A percentile compares a stretch with the other conserved stretches of the same genome.
Evolutionary conservation across 1,140 invertebrate genomes (phyloP).

Genomic region (Andrena cerasifolii): DNA sequence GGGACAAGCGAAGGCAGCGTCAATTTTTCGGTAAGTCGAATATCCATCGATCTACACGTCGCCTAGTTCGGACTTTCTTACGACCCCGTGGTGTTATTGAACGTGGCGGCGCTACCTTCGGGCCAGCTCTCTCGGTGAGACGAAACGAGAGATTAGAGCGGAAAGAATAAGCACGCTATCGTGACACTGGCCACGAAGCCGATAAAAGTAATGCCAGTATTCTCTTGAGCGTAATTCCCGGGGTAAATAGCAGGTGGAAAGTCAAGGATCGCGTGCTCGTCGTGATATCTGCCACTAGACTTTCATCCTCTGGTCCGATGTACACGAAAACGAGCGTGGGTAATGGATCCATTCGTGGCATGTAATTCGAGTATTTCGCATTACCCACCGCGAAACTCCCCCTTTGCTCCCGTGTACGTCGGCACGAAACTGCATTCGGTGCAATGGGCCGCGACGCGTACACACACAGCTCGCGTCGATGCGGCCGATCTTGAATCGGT

Average conservation of each 20-base stretch:
- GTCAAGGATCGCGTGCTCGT: slow-evolving; percentile 43
- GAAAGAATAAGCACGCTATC: neutral
- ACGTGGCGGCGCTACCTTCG: neutral
- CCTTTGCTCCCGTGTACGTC: slow-evolving; percentile 16
- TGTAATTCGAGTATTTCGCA: slow-evolving; percentile 54
- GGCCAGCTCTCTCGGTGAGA: neutral
- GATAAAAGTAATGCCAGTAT: slow-evolving; percentile 1
- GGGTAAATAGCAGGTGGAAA: slow-evolving; percentile 33
- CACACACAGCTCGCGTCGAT: neutral
- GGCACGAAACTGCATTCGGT: slow-evolving; percentile 36
- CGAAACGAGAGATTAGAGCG: neutral
- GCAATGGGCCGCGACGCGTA: slow-evolving; percentile 44
- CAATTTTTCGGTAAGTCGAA: too few relatives aligned
- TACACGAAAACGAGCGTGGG: slow-evolving; percentile 41
- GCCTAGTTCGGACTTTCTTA: too few relatives aligned
- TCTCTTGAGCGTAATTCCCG: neutral
- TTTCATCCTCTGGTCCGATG: slow-evolving; percentile 45
- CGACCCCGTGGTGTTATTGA: too few relatives aligned
- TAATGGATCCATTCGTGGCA: slow-evolving; percentile 52
- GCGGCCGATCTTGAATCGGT: slow-evolving; percentile 43
- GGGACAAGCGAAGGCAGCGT: too few relatives aligned
- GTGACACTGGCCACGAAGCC: neutral
- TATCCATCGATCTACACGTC: too few relatives aligned
- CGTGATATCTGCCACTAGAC: slow-evolving; percentile 34
- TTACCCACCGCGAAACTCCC: slow-evolving; percentile 25